Evolutionary conservation across 2,797 vertebrate species (phyloP).

Genomic region (Cirrhinus molitorella): DNA sequence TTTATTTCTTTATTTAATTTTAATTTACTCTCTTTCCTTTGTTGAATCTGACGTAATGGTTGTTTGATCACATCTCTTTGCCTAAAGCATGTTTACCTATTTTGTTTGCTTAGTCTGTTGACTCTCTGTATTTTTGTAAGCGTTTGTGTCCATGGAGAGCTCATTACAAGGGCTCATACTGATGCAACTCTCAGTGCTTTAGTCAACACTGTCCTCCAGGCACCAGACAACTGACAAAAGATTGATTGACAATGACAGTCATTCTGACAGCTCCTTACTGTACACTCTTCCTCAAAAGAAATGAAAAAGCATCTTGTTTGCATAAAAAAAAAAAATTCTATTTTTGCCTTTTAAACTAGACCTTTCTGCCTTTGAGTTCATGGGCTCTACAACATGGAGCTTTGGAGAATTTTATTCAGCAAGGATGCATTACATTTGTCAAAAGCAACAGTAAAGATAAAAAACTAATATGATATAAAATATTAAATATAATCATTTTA

Average conservation of each 20-base stretch:
- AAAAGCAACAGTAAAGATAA: no score
- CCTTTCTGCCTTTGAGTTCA: not conserved
- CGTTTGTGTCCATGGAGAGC: conserved; percentile 47
- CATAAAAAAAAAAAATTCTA: not conserved
- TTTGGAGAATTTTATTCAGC: no score
- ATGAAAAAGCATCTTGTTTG: not conserved
- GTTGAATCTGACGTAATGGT: not conserved
- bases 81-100: conserved; percentile 10
- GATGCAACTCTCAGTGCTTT: conserved; percentile 39
- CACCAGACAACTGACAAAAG: conserved; percentile 9
- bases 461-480: no score
- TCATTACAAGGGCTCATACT: conserved; percentile 45
- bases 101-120: conserved; percentile 12
- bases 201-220: conserved; percentile 17
- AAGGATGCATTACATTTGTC: no score
- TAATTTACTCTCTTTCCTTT: not conserved
- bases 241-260: conserved; percentile 24
- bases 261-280: conserved; percentile 13
- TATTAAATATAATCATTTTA: not conserved
- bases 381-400: not conserved
- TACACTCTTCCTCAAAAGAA: not conserved
- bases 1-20: not conserved
- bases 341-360: not conserved
- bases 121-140: conserved; percentile 13
- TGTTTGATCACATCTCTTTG: not conserved